Percentiles rank a stretch among this genome's conserved stretches.
Evolutionary conservation across 2,113 vertebrate genomes (phyloP).

Genomic region (Craseonycteris thonglongyai): DNA sequence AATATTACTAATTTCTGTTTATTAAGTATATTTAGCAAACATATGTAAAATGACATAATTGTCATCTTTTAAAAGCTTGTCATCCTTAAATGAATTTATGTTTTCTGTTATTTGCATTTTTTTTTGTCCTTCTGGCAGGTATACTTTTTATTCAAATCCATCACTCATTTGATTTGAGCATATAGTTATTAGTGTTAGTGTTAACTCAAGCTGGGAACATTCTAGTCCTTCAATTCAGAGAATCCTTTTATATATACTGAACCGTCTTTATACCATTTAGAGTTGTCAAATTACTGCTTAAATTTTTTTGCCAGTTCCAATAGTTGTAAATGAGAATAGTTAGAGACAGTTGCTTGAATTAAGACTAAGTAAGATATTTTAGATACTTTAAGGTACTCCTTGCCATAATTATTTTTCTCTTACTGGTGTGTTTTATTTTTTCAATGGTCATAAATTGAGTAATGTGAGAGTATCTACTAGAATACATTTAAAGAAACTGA

Average conservation of each 20-base stretch:
- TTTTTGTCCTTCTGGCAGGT: slow-evolving; percentile 15
- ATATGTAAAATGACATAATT: slow-evolving; percentile 21
- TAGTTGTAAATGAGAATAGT: neutral
- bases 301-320: neutral
- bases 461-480: neutral
- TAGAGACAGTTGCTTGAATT: slow-evolving; percentile 19
- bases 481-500: neutral
- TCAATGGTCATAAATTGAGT: neutral
- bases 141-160: slow-evolving; percentile 12
- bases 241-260: neutral
- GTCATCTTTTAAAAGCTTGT: neutral
- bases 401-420: neutral
- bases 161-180: neutral
- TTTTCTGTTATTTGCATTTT: slow-evolving; percentile 26
- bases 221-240: slow-evolving; percentile 19
- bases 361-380: slow-evolving; percentile 27
- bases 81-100: slow-evolving; percentile 19
- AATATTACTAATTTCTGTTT: neutral
- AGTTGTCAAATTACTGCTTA: neutral
- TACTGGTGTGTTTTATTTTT: neutral
- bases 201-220: neutral
- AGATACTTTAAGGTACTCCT: neutral
- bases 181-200: slow-evolving; percentile 25
- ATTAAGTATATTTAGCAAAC: slow-evolving; percentile 2
- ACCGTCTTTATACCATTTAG: neutral